These are phyloP conservation scores for Nymphalis polychloros DNA, from an alignment of 2,888 invertebrate genomes.

Conservation along the genomic window DNA sequence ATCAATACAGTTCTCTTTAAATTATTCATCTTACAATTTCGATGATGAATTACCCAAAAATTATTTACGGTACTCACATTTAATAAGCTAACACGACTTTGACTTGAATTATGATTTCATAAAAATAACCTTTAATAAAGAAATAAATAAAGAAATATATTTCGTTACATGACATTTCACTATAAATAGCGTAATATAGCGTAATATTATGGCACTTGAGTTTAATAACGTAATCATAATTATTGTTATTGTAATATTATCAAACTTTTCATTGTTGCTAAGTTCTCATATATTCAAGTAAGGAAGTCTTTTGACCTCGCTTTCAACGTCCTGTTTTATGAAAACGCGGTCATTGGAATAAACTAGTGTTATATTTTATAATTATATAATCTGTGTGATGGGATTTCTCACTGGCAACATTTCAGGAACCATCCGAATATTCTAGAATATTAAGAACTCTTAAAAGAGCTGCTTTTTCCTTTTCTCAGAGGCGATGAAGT, in stretches of 20 bases:
- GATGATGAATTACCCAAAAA: background rate
- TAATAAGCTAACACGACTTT: background rate
- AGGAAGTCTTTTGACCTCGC: slow-evolving; percentile 27
- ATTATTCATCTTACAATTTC: no score
- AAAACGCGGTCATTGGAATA: slow-evolving; percentile 25
- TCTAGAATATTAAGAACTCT: no score
- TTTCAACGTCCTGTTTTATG: slow-evolving; percentile 27
- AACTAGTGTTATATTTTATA: background rate
- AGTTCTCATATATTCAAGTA: slow-evolving; percentile 26
- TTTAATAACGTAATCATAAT: slow-evolving; percentile 6
- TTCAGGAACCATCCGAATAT: no score
- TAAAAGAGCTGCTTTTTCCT: no score
- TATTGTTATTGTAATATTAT: slow-evolving; percentile 16
- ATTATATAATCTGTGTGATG: no score
- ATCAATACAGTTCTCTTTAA: no score
- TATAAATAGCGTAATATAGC: background rate
- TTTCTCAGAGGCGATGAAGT: no score
- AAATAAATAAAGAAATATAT: slow-evolving; percentile 4
- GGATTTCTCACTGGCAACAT: background rate
- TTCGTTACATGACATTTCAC: background rate
- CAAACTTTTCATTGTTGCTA: slow-evolving; percentile 25
- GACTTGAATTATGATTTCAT: background rate
- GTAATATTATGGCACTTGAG: background rate
- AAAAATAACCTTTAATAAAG: background rate
- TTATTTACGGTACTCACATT: background rate